Base-by-base conservation (phyloP, 2,797 vertebrate species). In the Alca torda region DNA sequence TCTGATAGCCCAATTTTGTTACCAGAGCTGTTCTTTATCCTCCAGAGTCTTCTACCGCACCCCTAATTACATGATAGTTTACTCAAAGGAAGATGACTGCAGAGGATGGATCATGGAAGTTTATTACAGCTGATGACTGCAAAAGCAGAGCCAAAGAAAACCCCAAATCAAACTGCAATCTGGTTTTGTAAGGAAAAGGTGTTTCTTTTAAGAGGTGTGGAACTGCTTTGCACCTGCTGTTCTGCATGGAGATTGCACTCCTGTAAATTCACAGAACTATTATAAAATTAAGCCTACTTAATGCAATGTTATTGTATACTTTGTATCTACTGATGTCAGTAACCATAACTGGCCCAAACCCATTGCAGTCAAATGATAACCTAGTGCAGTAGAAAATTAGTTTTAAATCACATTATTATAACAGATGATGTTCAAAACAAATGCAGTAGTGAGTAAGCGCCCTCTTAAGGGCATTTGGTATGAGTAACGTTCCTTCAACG, bases 381-480 rank as follows among this genome's bases (percentile, higher is more conserved):
- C 28, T 56, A 73, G 18, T 2, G 4, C 45, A 60, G 33, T 3
- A 86, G 25, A 73, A 48, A 48, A 63, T 41, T 21, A 33, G 46
- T 80, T 80, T 74, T 4, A 76, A 82, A 78, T 67, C 28, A 5
- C 33, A 21, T 43, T 60, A 16, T 69, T n/a, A 0, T 28, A 72
- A 50, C 14, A 78, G 56, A 56, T 15, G 9, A 82, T 37, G 64
- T 31, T 70, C 63, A 37, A 72, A 92, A 70, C 53, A 77, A 68
- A 91, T 87, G 46, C 64, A 80, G 39, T n/a, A 56, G 82, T 61
- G 82, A 92, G 16, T 84, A 74, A 87, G 76, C 39, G 17, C 65
- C 91, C 69, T 86, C 87, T 95, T 89, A 92, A 85, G 89, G 86
- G n/a, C 28, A 4, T 48, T 77, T 46, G 7, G 9, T 45, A 89